A percentile compares a stretch with the other conserved stretches of the same genome.
phyloP scores from a whole-genome alignment of 2,797 vertebrate species.

The Hoplostethus mediterraneus region DNA sequence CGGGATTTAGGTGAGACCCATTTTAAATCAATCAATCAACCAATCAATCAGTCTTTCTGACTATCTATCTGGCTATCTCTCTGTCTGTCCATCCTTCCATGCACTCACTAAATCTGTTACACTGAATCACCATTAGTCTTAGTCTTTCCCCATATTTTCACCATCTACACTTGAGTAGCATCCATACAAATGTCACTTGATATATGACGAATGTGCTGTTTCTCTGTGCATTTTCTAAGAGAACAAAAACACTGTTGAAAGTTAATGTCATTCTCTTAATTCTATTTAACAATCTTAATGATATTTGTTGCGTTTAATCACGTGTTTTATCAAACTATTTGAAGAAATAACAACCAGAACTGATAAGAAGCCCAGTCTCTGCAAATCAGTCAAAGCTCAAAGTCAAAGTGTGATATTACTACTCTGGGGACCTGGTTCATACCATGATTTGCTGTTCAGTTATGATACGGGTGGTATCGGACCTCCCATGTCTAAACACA shows the following conservation, averaged over 20 bases:
- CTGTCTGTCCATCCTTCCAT: background rate
- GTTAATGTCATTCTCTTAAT: background rate
- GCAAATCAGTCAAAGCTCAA: background rate
- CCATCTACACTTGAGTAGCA: slow-evolving; percentile 27
- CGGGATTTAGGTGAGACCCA: slow-evolving; percentile 65
- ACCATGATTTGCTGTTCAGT: slow-evolving; percentile 8
- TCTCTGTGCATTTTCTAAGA: slow-evolving; percentile 11
- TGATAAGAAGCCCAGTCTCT: slow-evolving; percentile 16
- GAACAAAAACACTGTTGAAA: slow-evolving; percentile 28
- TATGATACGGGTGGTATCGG: slow-evolving; percentile 1
- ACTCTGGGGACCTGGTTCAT: background rate
- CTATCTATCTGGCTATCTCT: background rate
- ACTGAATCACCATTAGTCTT: background rate
- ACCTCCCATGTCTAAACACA: slow-evolving; percentile 9
- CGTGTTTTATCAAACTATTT: slow-evolving; percentile 8
- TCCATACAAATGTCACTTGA: slow-evolving; percentile 1
- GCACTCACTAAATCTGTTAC: background rate
- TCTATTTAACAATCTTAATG: slow-evolving; percentile 3
- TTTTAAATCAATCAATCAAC: background rate
- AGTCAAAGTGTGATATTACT: background rate
- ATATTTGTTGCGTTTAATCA: slow-evolving; percentile 8
- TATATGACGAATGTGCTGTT: slow-evolving; percentile 28
- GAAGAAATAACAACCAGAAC: slow-evolving; percentile 9
- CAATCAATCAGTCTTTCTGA: background rate
- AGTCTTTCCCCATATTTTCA: slow-evolving; percentile 34